Conservation (phyloP, 2,797 vertebrate genomes). For the Pseudotriccus pelzelni region DNA sequence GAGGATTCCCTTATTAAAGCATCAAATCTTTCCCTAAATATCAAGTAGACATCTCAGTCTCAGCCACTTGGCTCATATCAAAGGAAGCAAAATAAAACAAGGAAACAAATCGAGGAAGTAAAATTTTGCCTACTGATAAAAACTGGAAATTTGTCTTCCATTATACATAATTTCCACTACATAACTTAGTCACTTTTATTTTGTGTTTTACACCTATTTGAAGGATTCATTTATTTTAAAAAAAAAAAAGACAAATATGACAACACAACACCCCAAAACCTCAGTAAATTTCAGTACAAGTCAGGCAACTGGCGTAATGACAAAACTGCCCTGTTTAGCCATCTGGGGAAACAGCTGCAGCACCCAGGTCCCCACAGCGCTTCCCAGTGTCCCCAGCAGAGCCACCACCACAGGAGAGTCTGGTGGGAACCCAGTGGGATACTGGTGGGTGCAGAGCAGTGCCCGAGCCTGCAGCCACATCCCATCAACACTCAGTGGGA, state of each 20-base stretch:
- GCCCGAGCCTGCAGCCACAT: not conserved
- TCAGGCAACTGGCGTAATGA: not conserved
- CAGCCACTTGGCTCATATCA: not conserved
- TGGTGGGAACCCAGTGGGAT: not conserved
- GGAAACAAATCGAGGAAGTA: not conserved
- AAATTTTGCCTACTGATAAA: conserved; percentile 32
- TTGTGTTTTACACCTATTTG: conserved; percentile 13
- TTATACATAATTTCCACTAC: conserved; percentile 35
- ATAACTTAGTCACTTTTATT: not conserved
- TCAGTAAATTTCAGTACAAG: not conserved
- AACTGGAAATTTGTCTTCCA: conserved; percentile 5
- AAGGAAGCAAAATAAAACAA: not conserved
- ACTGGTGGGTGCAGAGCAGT: not conserved
- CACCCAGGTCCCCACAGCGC: not conserved
- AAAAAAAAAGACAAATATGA: not conserved
- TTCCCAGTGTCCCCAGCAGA: not conserved
- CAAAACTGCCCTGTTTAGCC: not conserved
- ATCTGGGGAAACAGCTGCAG: conserved; percentile 6
- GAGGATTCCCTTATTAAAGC: conserved; percentile 81
- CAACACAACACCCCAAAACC: not conserved
- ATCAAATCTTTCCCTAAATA: conserved; percentile 75
- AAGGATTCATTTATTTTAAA: not conserved
- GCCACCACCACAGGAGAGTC: accelerated
- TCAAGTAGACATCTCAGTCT: conserved; percentile 61
- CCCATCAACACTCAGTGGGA: accelerated